Percentiles rank a stretch among this genome's conserved stretches.
These are phyloP conservation scores for Anticlea derivata DNA, from an alignment of 2,888 invertebrate species.

Conservation along the genomic window DNA sequence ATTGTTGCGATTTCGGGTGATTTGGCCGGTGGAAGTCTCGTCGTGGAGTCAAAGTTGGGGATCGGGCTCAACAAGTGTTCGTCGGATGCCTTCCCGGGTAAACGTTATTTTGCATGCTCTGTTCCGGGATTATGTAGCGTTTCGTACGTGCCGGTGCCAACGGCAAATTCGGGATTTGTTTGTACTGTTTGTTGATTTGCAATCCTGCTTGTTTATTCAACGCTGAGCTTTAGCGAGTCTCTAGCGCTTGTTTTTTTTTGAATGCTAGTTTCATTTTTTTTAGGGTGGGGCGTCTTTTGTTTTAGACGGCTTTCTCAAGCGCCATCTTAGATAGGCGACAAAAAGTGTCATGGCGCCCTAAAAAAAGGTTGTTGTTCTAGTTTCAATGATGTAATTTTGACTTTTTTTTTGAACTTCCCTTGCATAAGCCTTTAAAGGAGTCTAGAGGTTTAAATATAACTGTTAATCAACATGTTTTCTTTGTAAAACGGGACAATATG, in stretches of 20 bases:
- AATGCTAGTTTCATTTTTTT: slow-evolving; percentile 35
- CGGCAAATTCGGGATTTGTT: slow-evolving; percentile 60
- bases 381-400: slow-evolving; percentile 34
- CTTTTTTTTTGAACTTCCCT: background rate
- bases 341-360: slow-evolving; percentile 79
- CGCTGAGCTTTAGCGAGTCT: slow-evolving; percentile 31
- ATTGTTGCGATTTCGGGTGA: slow-evolving; percentile 47
- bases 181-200: slow-evolving; percentile 59
- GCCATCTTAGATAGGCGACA: slow-evolving; percentile 79
- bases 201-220: slow-evolving; percentile 46
- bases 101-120: slow-evolving; percentile 79
- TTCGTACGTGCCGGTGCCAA: slow-evolving; percentile 41
- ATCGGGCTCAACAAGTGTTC: slow-evolving; percentile 76
- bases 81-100: slow-evolving; percentile 78
- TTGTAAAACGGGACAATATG: background rate
- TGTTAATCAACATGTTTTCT: background rate
- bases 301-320: slow-evolving; percentile 70
- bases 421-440: too few species aligned
- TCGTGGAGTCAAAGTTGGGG: slow-evolving; percentile 62
- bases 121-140: slow-evolving; percentile 69
- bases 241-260: slow-evolving; percentile 38
- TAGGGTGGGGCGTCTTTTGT: slow-evolving; percentile 81
- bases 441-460: too few species aligned
- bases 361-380: slow-evolving; percentile 56
- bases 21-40: slow-evolving; percentile 50